A percentile compares a stretch with the other conserved stretches of the same genome.
Conservation (phyloP, 2,113 vertebrate species). For the Nettapus auritus region DNA sequence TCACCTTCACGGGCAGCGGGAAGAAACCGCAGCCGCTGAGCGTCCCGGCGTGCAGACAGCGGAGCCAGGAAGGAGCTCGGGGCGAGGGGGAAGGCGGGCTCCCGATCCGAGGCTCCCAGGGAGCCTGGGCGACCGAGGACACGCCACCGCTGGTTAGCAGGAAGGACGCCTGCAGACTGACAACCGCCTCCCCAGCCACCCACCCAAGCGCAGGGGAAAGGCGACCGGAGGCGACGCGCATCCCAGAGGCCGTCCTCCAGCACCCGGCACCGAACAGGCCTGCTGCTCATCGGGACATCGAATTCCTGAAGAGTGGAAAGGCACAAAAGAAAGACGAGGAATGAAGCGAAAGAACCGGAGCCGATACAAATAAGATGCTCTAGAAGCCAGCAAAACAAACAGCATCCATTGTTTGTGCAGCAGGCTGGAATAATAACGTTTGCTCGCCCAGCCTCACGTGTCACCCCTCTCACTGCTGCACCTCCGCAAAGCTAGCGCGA, state of each 20-base stretch:
- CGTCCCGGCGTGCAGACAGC: constrained; percentile 33
- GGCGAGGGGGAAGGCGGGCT: not conserved
- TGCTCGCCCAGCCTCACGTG: constrained; percentile 44
- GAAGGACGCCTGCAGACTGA: not conserved
- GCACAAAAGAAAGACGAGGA: not conserved
- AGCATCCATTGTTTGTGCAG: constrained; percentile 64
- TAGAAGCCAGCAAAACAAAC: constrained; percentile 59
- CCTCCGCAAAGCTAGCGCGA: not conserved
- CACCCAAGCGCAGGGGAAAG: not conserved
- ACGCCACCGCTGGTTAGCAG: not conserved
- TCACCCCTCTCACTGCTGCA: constrained; percentile 49
- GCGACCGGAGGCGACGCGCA: not conserved
- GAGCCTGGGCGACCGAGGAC: not conserved
- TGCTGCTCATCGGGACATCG: not conserved
- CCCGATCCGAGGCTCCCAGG: not conserved
- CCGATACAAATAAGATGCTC: constrained; percentile 6
- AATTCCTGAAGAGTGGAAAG: not conserved
- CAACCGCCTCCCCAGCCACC: not conserved
- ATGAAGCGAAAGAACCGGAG: not conserved
- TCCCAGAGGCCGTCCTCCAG: not conserved
- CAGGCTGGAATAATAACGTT: constrained; percentile 70
- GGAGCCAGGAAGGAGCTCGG: not conserved
- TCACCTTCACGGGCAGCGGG: not conserved
- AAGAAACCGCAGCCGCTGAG: constrained; percentile 46
- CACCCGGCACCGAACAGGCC: not conserved